Evolutionary conservation across 2,888 invertebrate genomes (phyloP), one percentile per base, ranked within the genome.

Genomic region (Acanthoscelides obtectus): DNA sequence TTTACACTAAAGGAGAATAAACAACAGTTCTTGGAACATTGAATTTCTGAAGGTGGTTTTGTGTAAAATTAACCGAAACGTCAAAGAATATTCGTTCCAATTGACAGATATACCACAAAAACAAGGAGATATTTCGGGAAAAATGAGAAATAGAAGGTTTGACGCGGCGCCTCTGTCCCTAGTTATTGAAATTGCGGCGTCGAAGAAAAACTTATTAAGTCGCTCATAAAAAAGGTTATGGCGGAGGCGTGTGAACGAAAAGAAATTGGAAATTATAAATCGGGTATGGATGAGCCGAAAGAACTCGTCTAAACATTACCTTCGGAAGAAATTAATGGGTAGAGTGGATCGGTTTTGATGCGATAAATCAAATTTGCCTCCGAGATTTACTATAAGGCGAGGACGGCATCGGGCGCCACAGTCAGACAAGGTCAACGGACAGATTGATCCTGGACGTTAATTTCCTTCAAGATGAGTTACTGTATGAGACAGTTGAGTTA

Each of bases 241-340:
- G 81, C 76, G 75, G 79, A 78, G 81, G 80, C 85, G 85, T 85
- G 85, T 79, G 82, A 79, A 77, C 72, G 84, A 84, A 84, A 84
- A 82, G 82, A 83, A 84, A 85, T 85, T 85, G 83, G 81, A 84
- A 84, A 85, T 84, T 84, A 83, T 80, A 22, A 66, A 66, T 66
- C 66, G 66, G 12, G 8, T 63, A 19, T 12, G 63, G 19, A 66
- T 20, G 20, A 66, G 12, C 22, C 22, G 20, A 63, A 19, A 63
- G 63, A 66, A 22, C 21, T 22, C 21, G 66, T 20, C 66, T 66
- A 66, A 66, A 22, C 22, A 66, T 66, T 66, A 66, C 66, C 66
- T 66, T 66, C 66, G 66, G 21, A 22, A 8, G 66, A 20, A 66
- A 66, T 66, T 66, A 66, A 66, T 66, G 22, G 66, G 66, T 66